Conservation (phyloP, 2,888 invertebrate genomes). For the Sinopyrophorus schimmeli region DNA sequence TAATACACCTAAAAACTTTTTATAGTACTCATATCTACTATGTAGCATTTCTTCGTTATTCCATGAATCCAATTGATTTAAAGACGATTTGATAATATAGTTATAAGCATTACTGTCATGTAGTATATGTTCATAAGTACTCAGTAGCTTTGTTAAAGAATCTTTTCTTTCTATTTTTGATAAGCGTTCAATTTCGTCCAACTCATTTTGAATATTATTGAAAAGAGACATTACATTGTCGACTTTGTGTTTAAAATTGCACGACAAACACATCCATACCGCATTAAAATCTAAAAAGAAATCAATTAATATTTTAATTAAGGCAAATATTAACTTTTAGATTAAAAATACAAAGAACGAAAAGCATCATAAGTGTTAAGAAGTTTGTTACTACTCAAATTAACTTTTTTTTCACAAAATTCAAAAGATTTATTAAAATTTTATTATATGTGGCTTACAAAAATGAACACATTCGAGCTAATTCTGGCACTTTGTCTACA, state of each 20-base stretch:
- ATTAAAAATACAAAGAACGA: too few species aligned
- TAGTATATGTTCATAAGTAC: constrained; percentile 64
- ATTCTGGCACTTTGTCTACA: too few species aligned
- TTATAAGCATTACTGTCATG: constrained; percentile 78
- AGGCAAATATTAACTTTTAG: too few species aligned
- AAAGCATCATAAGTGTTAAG: too few species aligned
- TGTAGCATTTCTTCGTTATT: constrained; percentile 53
- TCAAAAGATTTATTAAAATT: too few species aligned
- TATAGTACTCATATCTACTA: constrained; percentile 75
- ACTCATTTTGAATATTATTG: constrained; percentile 67
- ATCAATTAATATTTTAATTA: constrained; percentile 5
- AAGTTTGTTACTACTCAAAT: too few species aligned
- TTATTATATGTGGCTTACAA: too few species aligned
- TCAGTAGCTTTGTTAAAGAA: constrained; percentile 65
- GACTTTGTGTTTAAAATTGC: constrained; percentile 66
- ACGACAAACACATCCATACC: constrained; percentile 70
- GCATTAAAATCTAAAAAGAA: constrained; percentile 59
- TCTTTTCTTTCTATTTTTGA: too few species aligned
- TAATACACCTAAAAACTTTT: constrained; percentile 67
- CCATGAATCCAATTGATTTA: constrained; percentile 67
- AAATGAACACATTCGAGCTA: too few species aligned
- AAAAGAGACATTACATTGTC: constrained; percentile 65
- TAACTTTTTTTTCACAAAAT: too few species aligned
- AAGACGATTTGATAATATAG: constrained; percentile 66
- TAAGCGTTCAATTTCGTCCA: constrained; percentile 70